These are phyloP conservation scores for Portevinia maculata DNA, from an alignment of 2,888 invertebrate species.

Conservation along the genomic window DNA sequence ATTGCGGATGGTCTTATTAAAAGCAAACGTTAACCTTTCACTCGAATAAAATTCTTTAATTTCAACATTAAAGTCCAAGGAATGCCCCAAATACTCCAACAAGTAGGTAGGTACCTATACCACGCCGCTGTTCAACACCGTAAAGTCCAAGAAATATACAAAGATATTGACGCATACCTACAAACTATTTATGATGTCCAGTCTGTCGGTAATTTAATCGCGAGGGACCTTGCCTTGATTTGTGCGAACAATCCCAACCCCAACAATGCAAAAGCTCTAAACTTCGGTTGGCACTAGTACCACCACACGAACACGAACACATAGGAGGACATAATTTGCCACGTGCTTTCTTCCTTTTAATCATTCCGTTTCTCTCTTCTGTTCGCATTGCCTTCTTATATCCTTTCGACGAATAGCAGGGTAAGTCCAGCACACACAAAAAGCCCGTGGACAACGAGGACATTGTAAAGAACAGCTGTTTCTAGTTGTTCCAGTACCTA, in stretches of 20 bases:
- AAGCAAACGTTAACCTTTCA: not conserved
- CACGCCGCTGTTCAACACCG: not conserved
- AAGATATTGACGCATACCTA: not conserved
- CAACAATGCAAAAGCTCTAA: constrained; percentile 48
- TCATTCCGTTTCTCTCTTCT: constrained; percentile 36
- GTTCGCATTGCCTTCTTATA: constrained; percentile 36
- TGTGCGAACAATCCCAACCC: constrained; percentile 24
- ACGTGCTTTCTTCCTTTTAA: constrained; percentile 63
- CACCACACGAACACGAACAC: not conserved
- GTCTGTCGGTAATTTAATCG: constrained; percentile 68
- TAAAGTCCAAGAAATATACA: not conserved
- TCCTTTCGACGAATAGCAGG: constrained; percentile 42
- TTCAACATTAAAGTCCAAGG: not conserved
- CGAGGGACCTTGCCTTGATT: constrained; percentile 37
- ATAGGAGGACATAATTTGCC: constrained; percentile 53
- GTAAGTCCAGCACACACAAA: constrained; percentile 46
- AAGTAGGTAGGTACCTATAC: not conserved
- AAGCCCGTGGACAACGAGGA: constrained; percentile 54
- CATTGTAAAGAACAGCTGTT: constrained; percentile 52
- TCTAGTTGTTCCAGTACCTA: constrained; percentile 49
- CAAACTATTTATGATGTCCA: constrained; percentile 68
- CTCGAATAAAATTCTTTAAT: not conserved
- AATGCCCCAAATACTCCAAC: not conserved
- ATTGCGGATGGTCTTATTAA: not conserved
- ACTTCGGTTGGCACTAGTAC: constrained; percentile 50